Conservation (phyloP, 2,797 vertebrate genomes). For the Valencia hispanica region DNA sequence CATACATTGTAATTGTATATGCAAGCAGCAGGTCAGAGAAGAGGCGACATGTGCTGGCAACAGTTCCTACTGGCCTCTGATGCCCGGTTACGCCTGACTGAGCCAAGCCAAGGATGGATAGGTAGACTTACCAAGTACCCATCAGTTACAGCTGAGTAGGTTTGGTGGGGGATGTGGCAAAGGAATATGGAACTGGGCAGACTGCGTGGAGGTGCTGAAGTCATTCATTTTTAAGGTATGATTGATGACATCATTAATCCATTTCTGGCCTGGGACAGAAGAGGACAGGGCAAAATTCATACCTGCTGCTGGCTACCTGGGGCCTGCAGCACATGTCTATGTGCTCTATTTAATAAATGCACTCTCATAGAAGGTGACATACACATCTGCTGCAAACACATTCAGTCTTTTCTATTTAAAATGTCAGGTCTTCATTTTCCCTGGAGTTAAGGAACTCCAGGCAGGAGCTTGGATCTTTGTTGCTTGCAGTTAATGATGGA, state of each 20-base stretch:
- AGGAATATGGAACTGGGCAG: conserved; percentile 28
- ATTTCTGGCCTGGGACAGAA: conserved; percentile 65
- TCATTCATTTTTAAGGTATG: conserved; percentile 77
- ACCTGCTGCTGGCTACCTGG: conserved; percentile 44
- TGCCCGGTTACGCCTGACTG: conserved; percentile 30
- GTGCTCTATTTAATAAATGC: conserved; percentile 11
- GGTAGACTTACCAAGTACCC: conserved; percentile 46
- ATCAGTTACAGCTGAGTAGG: conserved; percentile 55
- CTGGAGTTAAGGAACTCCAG: conserved; percentile 38
- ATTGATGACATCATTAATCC: conserved; percentile 80
- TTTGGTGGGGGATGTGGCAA: conserved; percentile 11
- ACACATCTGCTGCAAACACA: conserved; percentile 27
- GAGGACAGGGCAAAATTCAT: conserved; percentile 60
- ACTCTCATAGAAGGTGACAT: conserved; percentile 6
- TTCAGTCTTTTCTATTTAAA: conserved; percentile 48
- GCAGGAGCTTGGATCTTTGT: conserved; percentile 32
- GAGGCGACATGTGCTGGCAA: conserved; percentile 16
- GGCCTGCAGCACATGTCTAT: conserved; percentile 36
- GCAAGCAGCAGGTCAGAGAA: conserved; percentile 2
- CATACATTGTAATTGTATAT: neutral
- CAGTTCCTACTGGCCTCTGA: conserved; percentile 33
- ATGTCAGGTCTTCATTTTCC: conserved; percentile 56
- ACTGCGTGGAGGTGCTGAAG: conserved; percentile 68
- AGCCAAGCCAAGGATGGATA: conserved; percentile 58
- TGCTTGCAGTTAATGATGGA: conserved; percentile 32